Conservation (phyloP, 2,113 vertebrate genomes). For the Pitta sordida region DNA sequence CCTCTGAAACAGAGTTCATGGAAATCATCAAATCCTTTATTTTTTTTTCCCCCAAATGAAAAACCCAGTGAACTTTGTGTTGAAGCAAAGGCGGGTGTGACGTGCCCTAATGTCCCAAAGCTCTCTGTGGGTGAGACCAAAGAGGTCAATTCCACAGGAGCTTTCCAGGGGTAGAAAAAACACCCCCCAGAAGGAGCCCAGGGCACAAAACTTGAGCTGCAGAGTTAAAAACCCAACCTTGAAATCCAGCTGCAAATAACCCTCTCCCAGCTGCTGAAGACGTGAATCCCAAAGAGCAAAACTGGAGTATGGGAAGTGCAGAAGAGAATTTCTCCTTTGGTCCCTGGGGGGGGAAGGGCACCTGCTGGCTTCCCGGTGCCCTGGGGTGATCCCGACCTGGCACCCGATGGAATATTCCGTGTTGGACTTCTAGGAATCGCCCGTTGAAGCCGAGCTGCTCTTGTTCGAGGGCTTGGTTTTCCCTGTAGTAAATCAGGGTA, state of each 20-base stretch:
- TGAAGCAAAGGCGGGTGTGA: neutral
- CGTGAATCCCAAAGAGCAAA: rapidly evolving
- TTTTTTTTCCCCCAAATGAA: neutral
- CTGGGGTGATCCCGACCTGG: neutral
- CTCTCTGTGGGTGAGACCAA: too few species aligned
- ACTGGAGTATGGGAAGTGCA: rapidly evolving
- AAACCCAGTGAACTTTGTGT: neutral
- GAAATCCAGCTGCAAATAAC: neutral
- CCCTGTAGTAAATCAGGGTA: neutral
- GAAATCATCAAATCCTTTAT: neutral
- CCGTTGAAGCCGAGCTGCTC: neutral
- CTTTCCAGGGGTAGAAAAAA: too few species aligned
- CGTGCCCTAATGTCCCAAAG: neutral
- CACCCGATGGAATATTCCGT: neutral
- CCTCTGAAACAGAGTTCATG: neutral
- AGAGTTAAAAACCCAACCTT: neutral
- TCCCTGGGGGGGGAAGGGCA: neutral
- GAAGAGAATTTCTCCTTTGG: neutral
- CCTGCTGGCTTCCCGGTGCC: neutral
- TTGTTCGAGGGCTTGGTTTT: neutral
- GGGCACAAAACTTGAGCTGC: neutral
- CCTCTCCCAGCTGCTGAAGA: neutral
- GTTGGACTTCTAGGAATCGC: neutral
- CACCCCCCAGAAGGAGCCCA: rapidly evolving
- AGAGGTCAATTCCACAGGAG: too few species aligned